phyloP scores from a whole-genome alignment of 92 coral and sea anemone species.

The Desmophyllum pertusum region DNA sequence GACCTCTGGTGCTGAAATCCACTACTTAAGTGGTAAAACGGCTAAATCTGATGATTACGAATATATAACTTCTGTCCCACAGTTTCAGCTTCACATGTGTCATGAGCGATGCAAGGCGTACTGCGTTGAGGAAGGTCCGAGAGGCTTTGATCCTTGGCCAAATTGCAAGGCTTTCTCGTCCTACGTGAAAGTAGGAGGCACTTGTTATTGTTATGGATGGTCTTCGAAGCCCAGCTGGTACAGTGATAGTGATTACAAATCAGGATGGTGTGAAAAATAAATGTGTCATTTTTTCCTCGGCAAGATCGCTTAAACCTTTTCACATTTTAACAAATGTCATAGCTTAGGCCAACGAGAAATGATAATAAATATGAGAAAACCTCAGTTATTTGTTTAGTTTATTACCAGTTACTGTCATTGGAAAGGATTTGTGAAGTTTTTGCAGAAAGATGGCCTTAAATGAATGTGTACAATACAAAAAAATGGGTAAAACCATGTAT shows the following conservation, averaged over 20 bases:
- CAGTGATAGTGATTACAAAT: constrained; percentile 10
- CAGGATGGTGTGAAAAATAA: constrained; percentile 27
- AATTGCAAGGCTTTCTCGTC: too few relatives aligned
- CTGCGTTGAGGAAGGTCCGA: too few relatives aligned
- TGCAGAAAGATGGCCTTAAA: too few relatives aligned
- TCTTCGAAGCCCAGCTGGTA: constrained; percentile 3
- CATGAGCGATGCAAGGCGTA: too few relatives aligned
- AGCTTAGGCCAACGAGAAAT: neutral
- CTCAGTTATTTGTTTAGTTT: too few relatives aligned
- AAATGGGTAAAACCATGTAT: too few relatives aligned
- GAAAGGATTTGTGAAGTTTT: too few relatives aligned
- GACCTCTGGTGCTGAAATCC: neutral
- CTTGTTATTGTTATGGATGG: constrained; percentile 39
- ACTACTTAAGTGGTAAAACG: neutral
- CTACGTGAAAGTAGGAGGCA: constrained; percentile 15
- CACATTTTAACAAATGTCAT: neutral
- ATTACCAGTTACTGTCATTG: too few relatives aligned
- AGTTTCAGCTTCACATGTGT: too few relatives aligned
- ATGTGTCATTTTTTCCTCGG: too few relatives aligned
- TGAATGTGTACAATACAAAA: too few relatives aligned
- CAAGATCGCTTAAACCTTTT: neutral
- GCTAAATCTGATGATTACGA: constrained; percentile 18
- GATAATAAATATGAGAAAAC: neutral
- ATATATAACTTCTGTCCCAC: constrained; percentile 7
- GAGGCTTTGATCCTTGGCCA: too few relatives aligned